Percentiles rank a stretch among this genome's conserved stretches.
These are phyloP conservation scores for Peromyscus polionotus DNA, from an alignment of 2,113 vertebrate species.

Conservation along the genomic window DNA sequence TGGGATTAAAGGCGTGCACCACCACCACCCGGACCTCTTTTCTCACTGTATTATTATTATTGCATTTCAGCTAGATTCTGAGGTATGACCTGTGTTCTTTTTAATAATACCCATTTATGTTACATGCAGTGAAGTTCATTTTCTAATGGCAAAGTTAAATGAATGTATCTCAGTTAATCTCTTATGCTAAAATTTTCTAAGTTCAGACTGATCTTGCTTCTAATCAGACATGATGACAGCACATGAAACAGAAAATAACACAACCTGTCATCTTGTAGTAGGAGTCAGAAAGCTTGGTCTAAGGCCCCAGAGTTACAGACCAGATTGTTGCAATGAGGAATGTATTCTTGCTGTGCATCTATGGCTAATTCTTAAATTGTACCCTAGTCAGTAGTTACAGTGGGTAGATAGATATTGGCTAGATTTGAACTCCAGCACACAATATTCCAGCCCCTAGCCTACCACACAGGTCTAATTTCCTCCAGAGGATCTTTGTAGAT, in stretches of 20 bases:
- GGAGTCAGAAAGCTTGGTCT: background rate
- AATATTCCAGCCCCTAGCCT: background rate
- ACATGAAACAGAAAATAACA: background rate
- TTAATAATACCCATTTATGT: background rate
- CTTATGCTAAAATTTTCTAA: background rate
- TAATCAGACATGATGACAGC: background rate
- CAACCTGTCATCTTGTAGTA: background rate
- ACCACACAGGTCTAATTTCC: background rate
- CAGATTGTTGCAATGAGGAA: background rate
- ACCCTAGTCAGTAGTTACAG: background rate
- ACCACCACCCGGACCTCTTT: background rate
- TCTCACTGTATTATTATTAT: background rate
- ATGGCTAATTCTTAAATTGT: background rate
- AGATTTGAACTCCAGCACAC: background rate
- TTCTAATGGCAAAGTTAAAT: background rate
- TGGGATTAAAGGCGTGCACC: no score
- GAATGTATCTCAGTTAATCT: background rate
- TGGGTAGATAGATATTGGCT: accelerated
- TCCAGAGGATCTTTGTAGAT: background rate
- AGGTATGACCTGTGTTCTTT: background rate
- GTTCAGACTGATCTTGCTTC: background rate
- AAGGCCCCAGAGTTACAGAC: background rate
- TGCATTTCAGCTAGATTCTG: background rate
- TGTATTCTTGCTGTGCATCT: background rate
- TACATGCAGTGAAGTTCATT: background rate